phyloP scores from a whole-genome alignment of 2,113 vertebrate species.

The Alethe diademata region DNA sequence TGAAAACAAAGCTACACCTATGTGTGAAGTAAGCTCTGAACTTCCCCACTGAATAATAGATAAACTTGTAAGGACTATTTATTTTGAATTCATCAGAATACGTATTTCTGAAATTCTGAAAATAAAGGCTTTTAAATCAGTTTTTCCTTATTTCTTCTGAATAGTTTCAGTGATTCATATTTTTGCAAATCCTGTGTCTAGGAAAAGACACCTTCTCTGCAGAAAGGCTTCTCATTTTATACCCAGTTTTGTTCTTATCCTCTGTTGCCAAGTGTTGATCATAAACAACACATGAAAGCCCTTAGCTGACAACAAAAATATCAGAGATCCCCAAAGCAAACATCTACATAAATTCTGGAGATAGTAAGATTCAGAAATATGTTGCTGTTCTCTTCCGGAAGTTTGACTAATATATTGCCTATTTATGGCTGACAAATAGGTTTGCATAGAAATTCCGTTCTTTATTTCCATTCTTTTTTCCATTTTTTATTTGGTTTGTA shows the following conservation, averaged over 20 bases:
- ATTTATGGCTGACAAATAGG: not conserved
- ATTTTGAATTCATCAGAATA: not conserved
- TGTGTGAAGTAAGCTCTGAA: not conserved
- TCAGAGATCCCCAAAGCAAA: not conserved
- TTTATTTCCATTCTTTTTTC: not conserved
- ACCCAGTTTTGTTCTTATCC: not conserved
- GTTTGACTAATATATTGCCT: not conserved
- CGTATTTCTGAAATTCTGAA: not conserved
- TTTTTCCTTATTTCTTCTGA: not conserved
- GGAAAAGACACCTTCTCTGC: not conserved
- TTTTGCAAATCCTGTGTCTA: not conserved
- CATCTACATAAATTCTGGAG: not conserved
- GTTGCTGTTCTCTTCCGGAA: not conserved
- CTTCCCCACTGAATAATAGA: not conserved
- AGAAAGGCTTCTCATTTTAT: not conserved
- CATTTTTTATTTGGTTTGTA: not conserved
- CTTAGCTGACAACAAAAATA: not conserved
- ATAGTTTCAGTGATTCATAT: not conserved
- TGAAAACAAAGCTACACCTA: not conserved
- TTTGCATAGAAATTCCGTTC: not conserved
- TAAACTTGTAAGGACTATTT: not conserved
- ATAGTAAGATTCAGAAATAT: not conserved
- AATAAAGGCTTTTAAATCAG: not conserved
- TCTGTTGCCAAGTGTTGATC: not conserved
- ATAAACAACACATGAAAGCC: not conserved